A percentile compares a stretch with the other conserved stretches of the same genome.
These are phyloP conservation scores for Sebastes hopkinsi DNA, from an alignment of 2,797 vertebrate species.

Conservation along the genomic window DNA sequence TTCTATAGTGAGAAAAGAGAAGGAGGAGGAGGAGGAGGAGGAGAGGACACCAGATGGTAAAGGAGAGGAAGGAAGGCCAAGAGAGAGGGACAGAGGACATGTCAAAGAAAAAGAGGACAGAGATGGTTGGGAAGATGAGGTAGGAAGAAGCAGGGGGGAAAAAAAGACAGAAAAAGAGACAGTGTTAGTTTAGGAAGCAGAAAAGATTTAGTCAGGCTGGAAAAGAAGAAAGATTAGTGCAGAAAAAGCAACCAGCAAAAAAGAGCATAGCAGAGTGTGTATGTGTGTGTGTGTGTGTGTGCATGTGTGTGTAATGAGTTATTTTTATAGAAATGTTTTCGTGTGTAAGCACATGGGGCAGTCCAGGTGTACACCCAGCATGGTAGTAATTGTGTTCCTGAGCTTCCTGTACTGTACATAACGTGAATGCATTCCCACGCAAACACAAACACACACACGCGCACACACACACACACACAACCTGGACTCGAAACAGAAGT, in stretches of 20 bases:
- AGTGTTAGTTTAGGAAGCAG: constrained; percentile 49
- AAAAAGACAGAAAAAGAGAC: constrained; percentile 22
- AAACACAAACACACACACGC: not conserved
- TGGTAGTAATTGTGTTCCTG: constrained; percentile 61
- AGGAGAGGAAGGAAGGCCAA: not conserved
- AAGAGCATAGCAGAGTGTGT: constrained; percentile 5
- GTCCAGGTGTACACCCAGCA: constrained; percentile 65
- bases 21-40: not conserved
- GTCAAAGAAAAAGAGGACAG: not conserved
- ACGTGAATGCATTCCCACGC: not conserved
- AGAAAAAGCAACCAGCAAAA: constrained; percentile 5
- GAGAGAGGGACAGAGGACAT: not conserved
- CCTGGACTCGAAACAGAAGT: constrained; percentile 17
- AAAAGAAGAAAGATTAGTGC: constrained; percentile 44
- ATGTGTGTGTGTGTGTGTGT: not conserved
- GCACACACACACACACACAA: not conserved
- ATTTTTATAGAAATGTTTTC: constrained; percentile 16
- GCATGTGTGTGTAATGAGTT: constrained; percentile 20
- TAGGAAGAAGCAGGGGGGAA: not conserved
- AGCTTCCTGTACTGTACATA: constrained; percentile 28
- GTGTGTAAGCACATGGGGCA: constrained; percentile 14
- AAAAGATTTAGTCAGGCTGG: constrained; percentile 32
- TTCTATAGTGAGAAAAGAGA: constrained; percentile 81
- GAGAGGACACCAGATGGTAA: not conserved
- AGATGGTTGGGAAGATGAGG: not conserved